Conservation (phyloP, 2,888 invertebrate species). For the Ischnus inquisitorius region DNA sequence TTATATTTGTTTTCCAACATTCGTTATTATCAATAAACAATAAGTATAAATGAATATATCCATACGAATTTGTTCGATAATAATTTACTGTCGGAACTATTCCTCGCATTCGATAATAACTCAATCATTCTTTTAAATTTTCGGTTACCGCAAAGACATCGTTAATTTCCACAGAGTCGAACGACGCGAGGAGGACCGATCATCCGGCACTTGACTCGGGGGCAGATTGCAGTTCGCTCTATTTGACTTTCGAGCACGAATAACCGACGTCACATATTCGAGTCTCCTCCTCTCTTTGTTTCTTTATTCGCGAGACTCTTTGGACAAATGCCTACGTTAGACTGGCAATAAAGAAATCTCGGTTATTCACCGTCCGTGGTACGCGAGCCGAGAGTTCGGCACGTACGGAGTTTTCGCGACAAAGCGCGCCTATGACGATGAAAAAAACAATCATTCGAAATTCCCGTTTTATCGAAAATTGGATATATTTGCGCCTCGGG, state of each 20-base stretch:
- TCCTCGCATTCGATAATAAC: no score
- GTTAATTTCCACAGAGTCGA: neutral
- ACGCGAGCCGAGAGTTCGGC: neutral
- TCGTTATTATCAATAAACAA: no score
- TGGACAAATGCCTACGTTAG: neutral
- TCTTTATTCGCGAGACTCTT: neutral
- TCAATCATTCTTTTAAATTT: no score
- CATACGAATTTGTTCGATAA: no score
- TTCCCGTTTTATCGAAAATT: slow-evolving; percentile 48
- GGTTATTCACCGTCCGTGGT: neutral
- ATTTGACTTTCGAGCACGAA: slow-evolving; percentile 2
- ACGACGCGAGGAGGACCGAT: neutral
- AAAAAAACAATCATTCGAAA: slow-evolving; percentile 2
- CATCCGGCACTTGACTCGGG: neutral
- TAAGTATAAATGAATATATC: no score
- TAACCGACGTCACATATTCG: neutral
- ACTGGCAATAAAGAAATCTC: slow-evolving; percentile 5
- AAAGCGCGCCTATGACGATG: slow-evolving; percentile 26
- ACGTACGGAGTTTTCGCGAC: slow-evolving; percentile 1
- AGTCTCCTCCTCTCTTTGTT: slow-evolving; percentile 4
- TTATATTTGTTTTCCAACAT: no score
- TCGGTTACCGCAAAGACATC: neutral
- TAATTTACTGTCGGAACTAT: no score
- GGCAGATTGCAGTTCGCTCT: neutral
- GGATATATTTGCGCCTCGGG: neutral